Conservation (phyloP, 2,797 vertebrate genomes). For the Acanthornis magna region DNA sequence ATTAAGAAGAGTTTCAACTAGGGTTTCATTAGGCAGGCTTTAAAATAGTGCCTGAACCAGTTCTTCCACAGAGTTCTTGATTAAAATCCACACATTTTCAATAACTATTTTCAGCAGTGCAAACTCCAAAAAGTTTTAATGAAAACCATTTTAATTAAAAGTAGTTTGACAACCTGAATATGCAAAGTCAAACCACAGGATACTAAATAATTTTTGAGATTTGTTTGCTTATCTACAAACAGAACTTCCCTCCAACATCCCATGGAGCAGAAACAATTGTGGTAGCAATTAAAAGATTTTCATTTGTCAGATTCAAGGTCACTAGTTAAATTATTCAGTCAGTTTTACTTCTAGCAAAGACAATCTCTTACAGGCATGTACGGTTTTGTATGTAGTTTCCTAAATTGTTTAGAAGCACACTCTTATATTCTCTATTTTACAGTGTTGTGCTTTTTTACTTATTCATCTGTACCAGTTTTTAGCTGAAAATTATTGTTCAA, state of each 20-base stretch:
- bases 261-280: conserved; percentile 50
- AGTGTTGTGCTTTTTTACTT: conserved; percentile 71
- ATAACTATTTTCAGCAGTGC: conserved; percentile 47
- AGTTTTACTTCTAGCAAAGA: conserved; percentile 42
- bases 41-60: conserved; percentile 45
- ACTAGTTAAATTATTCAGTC: conserved; percentile 51
- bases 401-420: conserved; percentile 52
- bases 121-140: conserved; percentile 64
- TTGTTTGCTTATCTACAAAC: conserved; percentile 41
- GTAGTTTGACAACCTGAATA: conserved; percentile 55
- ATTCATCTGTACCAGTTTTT: conserved; percentile 53
- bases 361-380: conserved; percentile 50
- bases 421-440: conserved; percentile 50
- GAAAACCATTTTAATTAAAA: conserved; percentile 55
- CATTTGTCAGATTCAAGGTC: conserved; percentile 64
- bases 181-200: conserved; percentile 46
- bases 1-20: neutral
- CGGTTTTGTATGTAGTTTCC: conserved; percentile 14
- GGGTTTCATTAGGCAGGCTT: neutral
- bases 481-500: conserved; percentile 61
- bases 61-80: neutral
- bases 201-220: conserved; percentile 45
- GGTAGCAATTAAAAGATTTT: conserved; percentile 55
- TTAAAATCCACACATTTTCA: conserved; percentile 40
- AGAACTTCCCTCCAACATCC: conserved; percentile 50